These are phyloP conservation scores for Gerris lacustris DNA, from an alignment of 2,888 invertebrate genomes.

Conservation along the genomic window DNA sequence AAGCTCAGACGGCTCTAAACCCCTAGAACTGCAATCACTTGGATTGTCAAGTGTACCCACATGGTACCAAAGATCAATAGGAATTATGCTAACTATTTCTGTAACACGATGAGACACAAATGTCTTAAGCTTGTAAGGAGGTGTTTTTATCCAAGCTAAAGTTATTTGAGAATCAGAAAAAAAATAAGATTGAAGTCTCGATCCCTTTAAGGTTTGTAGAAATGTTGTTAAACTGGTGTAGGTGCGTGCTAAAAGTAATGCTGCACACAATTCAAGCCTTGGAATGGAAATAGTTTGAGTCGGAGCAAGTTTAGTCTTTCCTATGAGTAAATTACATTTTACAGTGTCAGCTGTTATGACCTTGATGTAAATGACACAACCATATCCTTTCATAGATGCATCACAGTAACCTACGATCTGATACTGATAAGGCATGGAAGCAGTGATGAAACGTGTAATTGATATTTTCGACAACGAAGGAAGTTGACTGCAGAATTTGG, in stretches of 20 bases:
- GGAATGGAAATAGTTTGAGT: background rate
- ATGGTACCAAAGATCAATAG: background rate
- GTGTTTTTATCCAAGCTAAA: background rate
- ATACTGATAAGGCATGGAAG: background rate
- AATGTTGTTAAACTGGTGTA: background rate
- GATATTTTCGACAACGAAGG: background rate
- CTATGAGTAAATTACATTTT: background rate
- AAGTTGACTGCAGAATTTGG: background rate
- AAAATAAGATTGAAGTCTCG: background rate
- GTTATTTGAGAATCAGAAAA: background rate
- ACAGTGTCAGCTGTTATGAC: background rate
- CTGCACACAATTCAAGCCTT: background rate
- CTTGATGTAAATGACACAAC: background rate
- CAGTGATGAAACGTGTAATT: background rate
- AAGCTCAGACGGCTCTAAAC: background rate
- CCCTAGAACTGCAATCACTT: background rate
- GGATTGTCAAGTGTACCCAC: background rate
- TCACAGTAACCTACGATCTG: background rate
- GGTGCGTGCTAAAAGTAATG: background rate
- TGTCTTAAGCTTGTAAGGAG: background rate
- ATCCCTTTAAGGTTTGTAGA: too few relatives aligned
- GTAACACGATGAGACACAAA: background rate
- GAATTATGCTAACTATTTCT: background rate
- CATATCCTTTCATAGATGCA: background rate
- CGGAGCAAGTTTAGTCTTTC: background rate